Conservation (phyloP, 2,888 invertebrate species). For the Nomada fabriciana region DNA sequence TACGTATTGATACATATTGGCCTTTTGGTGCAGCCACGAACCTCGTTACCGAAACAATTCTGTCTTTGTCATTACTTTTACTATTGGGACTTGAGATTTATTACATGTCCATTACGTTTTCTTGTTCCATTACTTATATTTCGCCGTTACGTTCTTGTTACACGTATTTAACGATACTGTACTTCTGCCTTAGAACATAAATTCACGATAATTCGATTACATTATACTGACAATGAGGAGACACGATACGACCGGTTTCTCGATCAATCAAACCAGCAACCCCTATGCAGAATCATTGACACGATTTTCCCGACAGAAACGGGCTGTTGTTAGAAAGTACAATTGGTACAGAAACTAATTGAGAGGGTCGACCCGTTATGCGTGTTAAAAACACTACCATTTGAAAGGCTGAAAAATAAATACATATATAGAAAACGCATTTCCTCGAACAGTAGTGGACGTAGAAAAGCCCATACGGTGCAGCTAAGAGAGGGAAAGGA, state of each 20-base stretch:
- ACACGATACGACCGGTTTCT: conserved; percentile 25
- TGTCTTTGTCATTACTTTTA: conserved; percentile 21
- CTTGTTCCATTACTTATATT: not conserved
- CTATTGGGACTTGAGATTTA: not conserved
- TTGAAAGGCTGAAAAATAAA: conserved; percentile 13
- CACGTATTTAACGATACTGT: conserved; percentile 34
- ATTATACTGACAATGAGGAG: conserved; percentile 28
- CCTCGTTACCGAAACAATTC: conserved; percentile 12
- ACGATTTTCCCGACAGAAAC: conserved; percentile 14
- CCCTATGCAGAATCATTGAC: not conserved
- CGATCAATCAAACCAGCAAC: conserved; percentile 29
- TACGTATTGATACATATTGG: conserved; percentile 7
- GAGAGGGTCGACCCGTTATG: conserved; percentile 21
- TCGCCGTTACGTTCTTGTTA: not conserved
- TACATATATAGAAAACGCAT: conserved; percentile 14
- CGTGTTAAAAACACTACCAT: not conserved
- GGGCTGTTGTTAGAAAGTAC: conserved; percentile 48
- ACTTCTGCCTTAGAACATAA: conserved; percentile 23
- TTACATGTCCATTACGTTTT: not conserved
- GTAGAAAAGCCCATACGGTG: not conserved
- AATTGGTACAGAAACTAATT: conserved; percentile 50
- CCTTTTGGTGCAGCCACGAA: conserved; percentile 42
- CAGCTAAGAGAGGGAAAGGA: conserved; percentile 12
- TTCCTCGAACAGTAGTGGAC: conserved; percentile 4
- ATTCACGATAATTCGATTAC: not conserved